Base-by-base conservation (phyloP, 1,140 invertebrate species). In the Zaprionus vittiger region DNA sequence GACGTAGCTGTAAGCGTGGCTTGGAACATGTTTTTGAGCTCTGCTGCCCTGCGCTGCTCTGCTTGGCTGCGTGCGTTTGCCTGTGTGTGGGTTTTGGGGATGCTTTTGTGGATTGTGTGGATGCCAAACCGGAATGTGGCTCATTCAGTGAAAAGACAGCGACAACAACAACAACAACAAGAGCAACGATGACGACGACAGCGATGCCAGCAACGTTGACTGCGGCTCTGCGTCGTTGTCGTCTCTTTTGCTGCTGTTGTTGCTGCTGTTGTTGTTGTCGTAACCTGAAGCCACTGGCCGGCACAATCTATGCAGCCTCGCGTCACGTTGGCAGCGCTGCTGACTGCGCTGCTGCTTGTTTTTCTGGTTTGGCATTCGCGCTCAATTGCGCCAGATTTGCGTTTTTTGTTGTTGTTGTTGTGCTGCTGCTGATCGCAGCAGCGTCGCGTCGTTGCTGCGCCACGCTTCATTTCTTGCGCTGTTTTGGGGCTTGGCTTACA, bases 301-400 rank as follows among this genome's bases (percentile, higher is more conserved):
- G 84, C 84, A 84, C 84, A 84, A 89, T 89, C 83, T 87, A 87
- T 71, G 69, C 69, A 24, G 55, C 73, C 57, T 67, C 38, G 67
- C 62, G 17, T 67, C 4, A 54, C 28, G 52, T 52, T 22, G 52
- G 20, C 57, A 62, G 65, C 49, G 57, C 61, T 65, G 67, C 12
- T 49, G 26, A 26, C 47, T 70, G 73, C 60, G 47, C 24, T 75
- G n/a, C 28, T 83, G 81, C 70, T 86, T 89, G 84, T 89, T 89
- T 89, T 89, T 90, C 84, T 89, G 84, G 84, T 90, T 89, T 87
- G 85, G 78, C 84, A 85, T 85, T 85, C 82, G 82, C 82, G 82
- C 72, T 85, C 82, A 87, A 87, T 87, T 87, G 84, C 84, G 84
- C 84, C 84, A 89, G 84, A 89, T 89, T 89, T 89, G 84, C 85